Evolutionary conservation across 2,113 vertebrate species (phyloP).

Genomic region (Henicopernis longicauda): DNA sequence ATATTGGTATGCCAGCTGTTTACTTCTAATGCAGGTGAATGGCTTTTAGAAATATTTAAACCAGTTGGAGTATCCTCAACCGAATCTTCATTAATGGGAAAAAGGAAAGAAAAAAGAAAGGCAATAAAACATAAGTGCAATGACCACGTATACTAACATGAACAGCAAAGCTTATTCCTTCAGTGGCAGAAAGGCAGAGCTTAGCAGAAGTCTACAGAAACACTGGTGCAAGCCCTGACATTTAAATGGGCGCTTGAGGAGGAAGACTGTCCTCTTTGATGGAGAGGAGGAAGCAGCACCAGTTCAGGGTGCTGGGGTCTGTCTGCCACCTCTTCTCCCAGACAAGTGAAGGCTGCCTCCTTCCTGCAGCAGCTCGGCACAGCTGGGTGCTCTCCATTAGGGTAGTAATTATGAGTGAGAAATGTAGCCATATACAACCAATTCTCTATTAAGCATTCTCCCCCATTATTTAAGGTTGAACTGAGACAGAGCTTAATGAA

Average conservation of each 20-base stretch:
- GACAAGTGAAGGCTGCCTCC: not conserved
- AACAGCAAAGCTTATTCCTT: not conserved
- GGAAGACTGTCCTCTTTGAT: not conserved
- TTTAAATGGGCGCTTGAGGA: not conserved
- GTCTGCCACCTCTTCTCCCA: not conserved
- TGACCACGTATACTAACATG: not conserved
- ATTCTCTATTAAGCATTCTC: not conserved
- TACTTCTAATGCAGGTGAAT: slow-evolving; percentile 23
- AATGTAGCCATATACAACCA: not conserved
- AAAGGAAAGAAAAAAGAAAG: not conserved
- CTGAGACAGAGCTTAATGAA: not conserved
- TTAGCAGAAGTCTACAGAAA: not conserved
- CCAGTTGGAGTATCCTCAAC: not conserved
- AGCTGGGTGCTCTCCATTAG: not conserved
- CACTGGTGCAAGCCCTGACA: not conserved
- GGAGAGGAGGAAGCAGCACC: not conserved
- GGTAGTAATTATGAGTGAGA: not conserved
- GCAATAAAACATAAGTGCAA: not conserved
- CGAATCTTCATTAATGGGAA: not conserved
- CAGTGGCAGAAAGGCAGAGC: not conserved
- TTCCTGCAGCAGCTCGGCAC: not conserved
- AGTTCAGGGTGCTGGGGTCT: not conserved
- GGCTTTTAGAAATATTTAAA: slow-evolving; percentile 3
- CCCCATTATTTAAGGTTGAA: slow-evolving; percentile 1
- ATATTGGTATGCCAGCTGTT: not conserved